A percentile compares a stretch with the other conserved stretches of the same genome.
Conservation (phyloP, 2,113 vertebrate species). For the Drymodes brunneopygia region DNA sequence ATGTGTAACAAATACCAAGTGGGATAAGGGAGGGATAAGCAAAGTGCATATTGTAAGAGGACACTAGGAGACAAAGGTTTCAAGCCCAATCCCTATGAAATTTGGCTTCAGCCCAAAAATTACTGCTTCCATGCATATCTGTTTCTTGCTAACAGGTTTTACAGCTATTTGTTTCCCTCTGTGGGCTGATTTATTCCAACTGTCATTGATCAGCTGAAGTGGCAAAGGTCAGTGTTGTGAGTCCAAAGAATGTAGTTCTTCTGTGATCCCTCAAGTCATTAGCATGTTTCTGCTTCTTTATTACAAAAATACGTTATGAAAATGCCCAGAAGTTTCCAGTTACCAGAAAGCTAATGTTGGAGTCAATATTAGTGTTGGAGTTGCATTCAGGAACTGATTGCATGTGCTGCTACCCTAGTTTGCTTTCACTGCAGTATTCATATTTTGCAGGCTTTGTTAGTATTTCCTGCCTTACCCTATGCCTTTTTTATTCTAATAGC, state of each 20-base stretch:
- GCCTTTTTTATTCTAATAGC: constrained; percentile 8
- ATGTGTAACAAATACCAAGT: background rate
- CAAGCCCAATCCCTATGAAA: background rate
- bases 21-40: background rate
- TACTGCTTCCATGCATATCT: background rate
- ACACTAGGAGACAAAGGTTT: background rate
- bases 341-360: background rate
- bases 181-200: background rate
- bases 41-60: background rate
- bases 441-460: constrained; percentile 25
- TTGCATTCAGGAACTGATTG: background rate
- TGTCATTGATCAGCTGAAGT: background rate
- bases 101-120: background rate
- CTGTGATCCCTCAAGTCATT: background rate
- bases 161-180: background rate
- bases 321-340: background rate
- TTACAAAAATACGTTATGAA: background rate
- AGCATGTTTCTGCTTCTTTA: background rate
- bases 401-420: constrained; percentile 35
- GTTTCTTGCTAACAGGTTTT: background rate
- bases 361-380: no score
- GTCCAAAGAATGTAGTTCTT: background rate
- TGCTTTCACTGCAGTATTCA: constrained; percentile 1
- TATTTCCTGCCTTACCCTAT: background rate
- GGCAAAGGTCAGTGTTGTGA: background rate